Percentiles rank a stretch among this genome's conserved stretches.
These are phyloP conservation scores for Chloroclysta siterata DNA, from an alignment of 2,888 invertebrate genomes.

Conservation along the genomic window DNA sequence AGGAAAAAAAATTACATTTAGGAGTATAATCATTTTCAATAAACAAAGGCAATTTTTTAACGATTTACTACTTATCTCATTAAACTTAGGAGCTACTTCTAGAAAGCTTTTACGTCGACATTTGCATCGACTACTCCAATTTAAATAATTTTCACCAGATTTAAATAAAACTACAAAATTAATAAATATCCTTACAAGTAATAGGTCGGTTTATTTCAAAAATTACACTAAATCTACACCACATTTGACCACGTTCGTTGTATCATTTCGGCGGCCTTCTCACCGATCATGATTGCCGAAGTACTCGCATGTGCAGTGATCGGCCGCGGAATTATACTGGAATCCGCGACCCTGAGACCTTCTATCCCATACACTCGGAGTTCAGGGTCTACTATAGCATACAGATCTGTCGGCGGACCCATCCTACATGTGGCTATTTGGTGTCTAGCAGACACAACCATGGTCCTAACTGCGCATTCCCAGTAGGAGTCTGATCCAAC, in stretches of 20 bases:
- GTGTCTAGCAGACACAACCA: constrained; percentile 85
- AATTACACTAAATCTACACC: constrained; percentile 30
- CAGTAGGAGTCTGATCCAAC: constrained; percentile 88
- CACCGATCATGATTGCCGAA: constrained; percentile 89
- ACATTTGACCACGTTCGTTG: constrained; percentile 82
- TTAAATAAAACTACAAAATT: constrained; percentile 22
- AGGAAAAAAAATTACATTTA: too few species aligned
- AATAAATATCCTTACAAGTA: constrained; percentile 29
- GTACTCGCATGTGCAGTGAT: constrained; percentile 87
- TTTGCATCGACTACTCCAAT: neutral
- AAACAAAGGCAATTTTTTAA: too few species aligned
- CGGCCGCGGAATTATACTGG: constrained; percentile 88
- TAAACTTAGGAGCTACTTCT: too few species aligned
- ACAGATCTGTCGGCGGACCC: constrained; percentile 87
- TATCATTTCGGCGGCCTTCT: constrained; percentile 89
- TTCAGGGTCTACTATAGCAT: constrained; percentile 87
- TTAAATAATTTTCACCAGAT: neutral
- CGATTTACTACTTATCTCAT: too few species aligned
- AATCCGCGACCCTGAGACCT: constrained; percentile 87
- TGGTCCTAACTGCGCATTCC: constrained; percentile 87
- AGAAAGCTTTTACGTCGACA: neutral
- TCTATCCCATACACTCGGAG: constrained; percentile 87
- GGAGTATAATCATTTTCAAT: too few species aligned
- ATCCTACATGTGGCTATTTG: constrained; percentile 89
- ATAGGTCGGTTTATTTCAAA: constrained; percentile 40